Evolutionary conservation across 2,888 invertebrate species (phyloP), one percentile per base, ranked within the genome.

Genomic region (Sepiola atlantica): DNA sequence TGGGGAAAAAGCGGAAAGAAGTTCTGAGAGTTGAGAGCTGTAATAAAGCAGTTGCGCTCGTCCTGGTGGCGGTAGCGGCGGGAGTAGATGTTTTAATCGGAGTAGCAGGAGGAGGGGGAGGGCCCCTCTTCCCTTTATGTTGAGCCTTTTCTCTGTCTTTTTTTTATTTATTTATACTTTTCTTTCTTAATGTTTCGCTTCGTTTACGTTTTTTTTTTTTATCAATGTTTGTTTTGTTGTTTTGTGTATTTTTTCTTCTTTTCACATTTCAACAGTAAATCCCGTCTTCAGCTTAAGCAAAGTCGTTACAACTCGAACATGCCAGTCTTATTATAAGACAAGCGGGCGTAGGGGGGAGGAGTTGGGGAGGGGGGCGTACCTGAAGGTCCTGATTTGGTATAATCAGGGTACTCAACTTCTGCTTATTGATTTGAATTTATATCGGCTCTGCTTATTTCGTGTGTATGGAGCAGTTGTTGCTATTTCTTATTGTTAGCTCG

Each of bases 41-140:
- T n/a, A 77, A n/a, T n/a, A 45, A 45, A 77, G 77, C 77, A n/a
- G 77, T 77, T n/a, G 77, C n/a, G 77, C n/a, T 77, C 77, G 77
- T 45, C 45, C 8, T 77, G 77, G 77, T n/a, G n/a, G 77, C n/a
- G n/a, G 77, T 10, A n/a, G 77, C n/a, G 77, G 77, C n/a, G n/a
- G 77, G 20, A 77, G 77, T n/a, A n/a, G n/a, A n/a, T 45, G 45
- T 45, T 45, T 45, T 45, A 45, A 45, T 45, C 45, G 45, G 45
- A 14, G 14, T n/a, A 77, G n/a, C 12, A n/a, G 77, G n/a, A 77
- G n/a, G 77, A 77, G 77, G 77, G n/a, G 77, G 77, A 24, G 61
- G 77, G 77, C 8, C n/a, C 77, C 16, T 77, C 14, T 16, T n/a
- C 14, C n/a, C 77, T 18, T n/a, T n/a, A n/a, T n/a, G n/a, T 77